Evolutionary conservation across 2,888 invertebrate genomes (phyloP).

Genomic region (Leptinotarsa peninsularis): DNA sequence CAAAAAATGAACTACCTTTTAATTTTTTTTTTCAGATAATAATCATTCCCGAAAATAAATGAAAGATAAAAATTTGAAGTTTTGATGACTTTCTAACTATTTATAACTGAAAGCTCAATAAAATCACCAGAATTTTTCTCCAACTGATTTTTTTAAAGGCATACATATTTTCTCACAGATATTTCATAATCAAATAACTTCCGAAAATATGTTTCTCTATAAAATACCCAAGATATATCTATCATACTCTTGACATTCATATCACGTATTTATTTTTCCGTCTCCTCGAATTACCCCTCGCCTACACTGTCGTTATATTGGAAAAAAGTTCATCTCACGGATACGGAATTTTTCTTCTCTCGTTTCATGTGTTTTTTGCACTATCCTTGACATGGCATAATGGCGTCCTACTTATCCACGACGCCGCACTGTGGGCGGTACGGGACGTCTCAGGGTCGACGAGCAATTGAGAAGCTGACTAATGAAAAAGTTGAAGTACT

Average conservation of each 20-base stretch:
- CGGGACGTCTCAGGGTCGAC: constrained; percentile 4
- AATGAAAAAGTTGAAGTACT: constrained; percentile 13
- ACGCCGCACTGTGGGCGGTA: constrained; percentile 1
- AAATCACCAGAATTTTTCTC: too few species aligned
- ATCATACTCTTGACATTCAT: background rate
- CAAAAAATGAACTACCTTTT: too few species aligned
- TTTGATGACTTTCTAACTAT: too few species aligned
- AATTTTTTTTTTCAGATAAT: too few species aligned
- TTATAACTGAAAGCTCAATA: too few species aligned
- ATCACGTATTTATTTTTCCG: constrained; percentile 3
- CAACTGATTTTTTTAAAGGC: too few species aligned
- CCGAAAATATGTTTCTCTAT: background rate
- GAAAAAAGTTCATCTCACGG: background rate
- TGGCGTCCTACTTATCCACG: constrained; percentile 8
- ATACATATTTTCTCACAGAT: background rate
- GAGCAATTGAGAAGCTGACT: constrained; percentile 1
- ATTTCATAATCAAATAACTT: background rate
- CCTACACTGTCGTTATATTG: background rate
- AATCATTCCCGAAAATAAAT: too few species aligned
- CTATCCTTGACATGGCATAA: background rate
- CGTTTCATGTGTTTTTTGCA: background rate
- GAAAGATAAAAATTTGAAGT: too few species aligned
- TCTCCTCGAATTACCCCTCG: background rate
- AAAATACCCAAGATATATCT: background rate
- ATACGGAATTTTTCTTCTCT: constrained; percentile 3